phyloP scores from a whole-genome alignment of 2,113 vertebrate genomes.

The Ondatra zibethicus region DNA sequence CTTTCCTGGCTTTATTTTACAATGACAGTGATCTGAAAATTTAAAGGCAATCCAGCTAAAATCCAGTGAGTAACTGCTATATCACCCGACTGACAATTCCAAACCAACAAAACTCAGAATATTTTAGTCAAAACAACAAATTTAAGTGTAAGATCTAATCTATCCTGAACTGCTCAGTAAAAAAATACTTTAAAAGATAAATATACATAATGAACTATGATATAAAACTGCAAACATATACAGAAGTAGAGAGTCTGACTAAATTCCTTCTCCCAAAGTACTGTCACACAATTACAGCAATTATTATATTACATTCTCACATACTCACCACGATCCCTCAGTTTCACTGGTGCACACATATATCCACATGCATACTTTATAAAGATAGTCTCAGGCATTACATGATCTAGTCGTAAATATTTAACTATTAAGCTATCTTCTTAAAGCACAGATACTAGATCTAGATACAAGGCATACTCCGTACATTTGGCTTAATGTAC shows the following conservation, averaged over 20 bases:
- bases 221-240: constrained; percentile 43
- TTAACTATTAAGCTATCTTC: neutral
- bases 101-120: constrained; percentile 44
- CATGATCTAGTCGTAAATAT: neutral
- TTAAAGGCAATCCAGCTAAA: neutral
- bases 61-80: neutral
- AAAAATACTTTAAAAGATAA: constrained; percentile 34
- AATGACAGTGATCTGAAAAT: neutral
- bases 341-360: neutral
- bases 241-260: neutral
- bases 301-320: neutral
- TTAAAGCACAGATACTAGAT: neutral
- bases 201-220: neutral
- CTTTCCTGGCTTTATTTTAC: neutral
- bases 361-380: neutral
- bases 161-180: neutral
- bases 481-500: neutral
- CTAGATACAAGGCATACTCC: neutral
- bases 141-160: constrained; percentile 12
- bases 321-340: neutral
- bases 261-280: neutral
- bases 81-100: neutral
- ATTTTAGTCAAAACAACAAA: neutral
- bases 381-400: neutral
- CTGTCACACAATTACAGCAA: neutral